Evolutionary conservation across 1,140 invertebrate genomes (phyloP).

Genomic region (Heterodera schachtii): DNA sequence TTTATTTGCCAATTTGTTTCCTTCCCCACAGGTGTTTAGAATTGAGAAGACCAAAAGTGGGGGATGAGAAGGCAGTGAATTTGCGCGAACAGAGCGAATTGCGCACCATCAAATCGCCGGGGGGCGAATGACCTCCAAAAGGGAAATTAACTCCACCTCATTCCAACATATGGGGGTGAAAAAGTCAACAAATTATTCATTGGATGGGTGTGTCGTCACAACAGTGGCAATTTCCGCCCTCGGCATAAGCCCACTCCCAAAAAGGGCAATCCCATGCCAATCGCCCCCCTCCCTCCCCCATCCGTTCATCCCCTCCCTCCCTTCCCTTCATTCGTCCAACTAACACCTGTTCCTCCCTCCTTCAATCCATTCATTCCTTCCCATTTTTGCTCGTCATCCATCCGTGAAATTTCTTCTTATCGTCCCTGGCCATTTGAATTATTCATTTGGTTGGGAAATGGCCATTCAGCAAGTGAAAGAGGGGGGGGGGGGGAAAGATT

Average conservation of each 20-base stretch:
- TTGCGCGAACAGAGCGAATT: not conserved
- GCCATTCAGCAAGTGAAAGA: slow-evolving; percentile 4
- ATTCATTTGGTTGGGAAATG: slow-evolving; percentile 9
- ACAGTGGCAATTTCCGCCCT: not conserved
- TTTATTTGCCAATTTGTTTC: not conserved
- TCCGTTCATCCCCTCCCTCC: not conserved
- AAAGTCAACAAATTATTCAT: not conserved
- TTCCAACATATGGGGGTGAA: not conserved
- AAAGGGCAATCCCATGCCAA: not conserved
- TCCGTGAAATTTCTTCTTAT: slow-evolving; percentile 7
- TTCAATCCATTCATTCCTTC: not conserved
- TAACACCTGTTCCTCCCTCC: slow-evolving; percentile 1
- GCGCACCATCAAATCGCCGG: not conserved
- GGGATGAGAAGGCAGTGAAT: not conserved
- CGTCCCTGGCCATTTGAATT: slow-evolving; percentile 17
- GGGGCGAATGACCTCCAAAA: not conserved
- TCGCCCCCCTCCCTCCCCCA: not conserved
- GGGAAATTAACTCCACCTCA: slow-evolving; percentile 1
- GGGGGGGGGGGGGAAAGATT: not conserved
- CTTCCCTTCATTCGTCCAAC: not conserved
- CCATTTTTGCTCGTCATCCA: not conserved
- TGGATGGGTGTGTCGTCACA: not conserved
- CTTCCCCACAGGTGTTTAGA: not conserved
- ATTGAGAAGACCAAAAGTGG: not conserved
- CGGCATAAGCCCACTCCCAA: not conserved